phyloP scores from a whole-genome alignment of 2,888 invertebrate genomes.

The Drosophila koepferae region DNA sequence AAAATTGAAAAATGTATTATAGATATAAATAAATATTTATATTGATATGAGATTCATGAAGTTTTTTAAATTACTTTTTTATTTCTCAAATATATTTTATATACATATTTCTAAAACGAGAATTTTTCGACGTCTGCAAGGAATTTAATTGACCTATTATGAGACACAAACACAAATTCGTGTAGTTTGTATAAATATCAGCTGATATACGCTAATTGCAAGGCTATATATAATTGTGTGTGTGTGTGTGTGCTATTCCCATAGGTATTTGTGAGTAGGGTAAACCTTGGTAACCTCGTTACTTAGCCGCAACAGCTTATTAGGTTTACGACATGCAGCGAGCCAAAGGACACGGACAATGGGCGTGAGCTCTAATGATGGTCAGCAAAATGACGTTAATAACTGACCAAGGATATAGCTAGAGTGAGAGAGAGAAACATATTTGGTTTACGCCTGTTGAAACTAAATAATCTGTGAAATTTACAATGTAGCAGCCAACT shows the following conservation, averaged over 20 bases:
- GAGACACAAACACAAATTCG: constrained; percentile 5
- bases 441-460: constrained; percentile 4
- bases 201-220: constrained; percentile 4
- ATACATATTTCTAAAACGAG: not conserved
- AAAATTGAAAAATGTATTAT: too few species aligned
- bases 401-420: constrained; percentile 44
- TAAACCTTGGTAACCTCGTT: constrained; percentile 71
- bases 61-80: too few species aligned
- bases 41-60: too few species aligned
- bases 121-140: not conserved
- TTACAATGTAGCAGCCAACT: constrained; percentile 53
- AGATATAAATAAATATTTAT: too few species aligned
- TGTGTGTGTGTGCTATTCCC: constrained; percentile 30
- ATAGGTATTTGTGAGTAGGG: constrained; percentile 47
- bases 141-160: constrained; percentile 33
- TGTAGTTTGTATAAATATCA: constrained; percentile 9
- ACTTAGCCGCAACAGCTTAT: constrained; percentile 56
- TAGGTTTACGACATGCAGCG: constrained; percentile 55
- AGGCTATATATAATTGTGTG: not conserved
- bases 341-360: constrained; percentile 15
- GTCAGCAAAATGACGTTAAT: constrained; percentile 59
- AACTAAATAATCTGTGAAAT: constrained; percentile 71
- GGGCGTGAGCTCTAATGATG: constrained; percentile 57
- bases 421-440: not conserved
- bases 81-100: not conserved